phyloP scores from a whole-genome alignment of 2,797 vertebrate species.

The Danio aesculapii region DNA sequence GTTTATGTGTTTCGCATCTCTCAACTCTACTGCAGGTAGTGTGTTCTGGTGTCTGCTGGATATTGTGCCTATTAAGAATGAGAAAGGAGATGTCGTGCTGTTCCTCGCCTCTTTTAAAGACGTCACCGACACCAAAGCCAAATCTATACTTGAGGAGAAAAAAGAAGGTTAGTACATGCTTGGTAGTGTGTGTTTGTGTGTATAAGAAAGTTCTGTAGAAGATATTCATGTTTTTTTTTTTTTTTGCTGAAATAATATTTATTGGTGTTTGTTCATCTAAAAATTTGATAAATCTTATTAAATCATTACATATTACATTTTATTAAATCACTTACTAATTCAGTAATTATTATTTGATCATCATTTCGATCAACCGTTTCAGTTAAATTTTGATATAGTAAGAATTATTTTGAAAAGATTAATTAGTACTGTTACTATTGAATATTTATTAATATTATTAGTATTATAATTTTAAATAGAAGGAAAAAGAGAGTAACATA shows the following conservation, averaged over 20 bases:
- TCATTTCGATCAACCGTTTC: too few relatives aligned
- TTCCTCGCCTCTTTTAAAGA: conserved; percentile 98
- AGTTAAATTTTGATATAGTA: neutral
- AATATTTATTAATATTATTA: neutral
- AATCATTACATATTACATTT: neutral
- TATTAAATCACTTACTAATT: too few relatives aligned
- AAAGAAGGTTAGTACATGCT: conserved; percentile 87
- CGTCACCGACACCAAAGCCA: conserved; percentile 94
- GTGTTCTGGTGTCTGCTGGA: conserved; percentile 98
- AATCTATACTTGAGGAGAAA: conserved; percentile 91
- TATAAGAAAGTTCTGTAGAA: neutral
- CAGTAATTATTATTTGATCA: neutral
- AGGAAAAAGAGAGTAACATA: neutral
- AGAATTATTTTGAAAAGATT: neutral
- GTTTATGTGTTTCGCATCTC: conserved; percentile 46
- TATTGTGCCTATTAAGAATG: conserved; percentile 98
- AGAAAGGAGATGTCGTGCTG: conserved; percentile 97
- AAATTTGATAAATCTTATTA: neutral
- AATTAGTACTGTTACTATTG: neutral
- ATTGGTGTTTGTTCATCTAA: neutral
- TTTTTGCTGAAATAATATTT: neutral
- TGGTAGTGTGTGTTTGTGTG: neutral
- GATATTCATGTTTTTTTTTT: neutral
- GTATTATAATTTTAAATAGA: too few relatives aligned
- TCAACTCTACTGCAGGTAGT: conserved; percentile 77